A percentile compares a stretch with the other conserved stretches of the same genome.
Evolutionary conservation across 1,140 invertebrate species (phyloP).

Genomic region (Marisa cornuarietis): DNA sequence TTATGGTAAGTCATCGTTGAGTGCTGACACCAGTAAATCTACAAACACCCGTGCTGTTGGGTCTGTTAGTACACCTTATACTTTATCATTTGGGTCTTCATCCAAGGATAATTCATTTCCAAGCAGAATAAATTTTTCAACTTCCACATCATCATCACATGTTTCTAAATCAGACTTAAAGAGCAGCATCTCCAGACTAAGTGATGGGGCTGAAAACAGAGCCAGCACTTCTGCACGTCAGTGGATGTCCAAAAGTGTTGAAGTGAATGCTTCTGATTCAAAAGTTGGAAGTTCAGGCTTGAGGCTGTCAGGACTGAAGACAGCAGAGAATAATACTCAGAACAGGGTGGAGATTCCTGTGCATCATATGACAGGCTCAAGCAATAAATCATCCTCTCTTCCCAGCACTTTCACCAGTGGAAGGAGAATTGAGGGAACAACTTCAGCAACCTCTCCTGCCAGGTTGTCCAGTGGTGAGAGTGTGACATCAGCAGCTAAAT

Average conservation of each 20-base stretch:
- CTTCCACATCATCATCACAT: slow-evolving; percentile 18
- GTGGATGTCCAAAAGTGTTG: slow-evolving; percentile 12
- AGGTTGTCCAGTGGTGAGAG: not conserved
- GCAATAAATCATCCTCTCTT: not conserved
- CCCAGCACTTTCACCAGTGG: not conserved
- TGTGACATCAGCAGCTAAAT: not conserved
- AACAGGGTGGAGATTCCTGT: slow-evolving; percentile 19
- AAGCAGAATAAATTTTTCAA: slow-evolving; percentile 18
- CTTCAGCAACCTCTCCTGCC: slow-evolving; percentile 3
- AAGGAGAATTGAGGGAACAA: slow-evolving; percentile 14
- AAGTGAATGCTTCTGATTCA: not conserved
- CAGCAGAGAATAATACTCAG: not conserved
- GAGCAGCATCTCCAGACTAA: not conserved
- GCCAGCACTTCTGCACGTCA: not conserved
- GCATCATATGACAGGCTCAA: slow-evolving; percentile 6
- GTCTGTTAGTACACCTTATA: no score
- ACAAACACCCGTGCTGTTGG: no score
- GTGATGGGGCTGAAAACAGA: not conserved
- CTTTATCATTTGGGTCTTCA: not conserved
- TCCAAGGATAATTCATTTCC: slow-evolving; percentile 18
- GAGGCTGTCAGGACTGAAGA: slow-evolving; percentile 1
- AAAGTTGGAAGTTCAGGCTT: not conserved
- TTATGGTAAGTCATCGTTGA: no score
- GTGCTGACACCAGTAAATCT: no score
- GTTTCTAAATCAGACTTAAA: not conserved